Evolutionary conservation across 2,797 vertebrate genomes (phyloP).

Genomic region (Champsocephalus gunnari): DNA sequence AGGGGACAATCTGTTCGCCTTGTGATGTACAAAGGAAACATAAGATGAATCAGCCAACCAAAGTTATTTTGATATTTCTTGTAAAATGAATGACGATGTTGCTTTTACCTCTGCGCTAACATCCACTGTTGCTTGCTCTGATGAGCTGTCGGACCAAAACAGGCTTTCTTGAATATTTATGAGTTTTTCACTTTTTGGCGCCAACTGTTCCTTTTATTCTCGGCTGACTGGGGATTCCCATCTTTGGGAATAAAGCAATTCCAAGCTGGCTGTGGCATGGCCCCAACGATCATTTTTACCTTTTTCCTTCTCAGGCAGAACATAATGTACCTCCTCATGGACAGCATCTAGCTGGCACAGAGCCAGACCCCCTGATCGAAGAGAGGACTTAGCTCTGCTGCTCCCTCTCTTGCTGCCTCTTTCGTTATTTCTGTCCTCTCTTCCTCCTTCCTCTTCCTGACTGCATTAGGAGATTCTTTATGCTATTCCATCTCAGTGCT

Average conservation of each 20-base stretch:
- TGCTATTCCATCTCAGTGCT: conserved; percentile 43
- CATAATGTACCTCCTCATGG: conserved; percentile 84
- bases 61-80: conserved; percentile 31
- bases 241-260: conserved; percentile 83
- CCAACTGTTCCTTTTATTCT: conserved; percentile 84
- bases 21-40: conserved; percentile 43
- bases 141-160: conserved; percentile 54
- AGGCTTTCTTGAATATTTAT: conserved; percentile 83
- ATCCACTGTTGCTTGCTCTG: conserved; percentile 47
- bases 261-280: conserved; percentile 76
- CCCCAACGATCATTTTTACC: conserved; percentile 75
- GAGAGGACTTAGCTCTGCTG: conserved; percentile 65
- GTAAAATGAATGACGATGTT: conserved; percentile 36
- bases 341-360: conserved; percentile 76
- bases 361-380: conserved; percentile 78
- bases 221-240: conserved; percentile 82
- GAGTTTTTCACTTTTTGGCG: conserved; percentile 72
- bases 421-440: conserved; percentile 29
- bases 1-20: conserved; percentile 28
- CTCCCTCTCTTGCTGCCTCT: conserved; percentile 51
- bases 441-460: conserved; percentile 39
- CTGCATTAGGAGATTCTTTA: conserved; percentile 30
- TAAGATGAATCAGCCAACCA: conserved; percentile 15
- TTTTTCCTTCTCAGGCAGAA: conserved; percentile 82
- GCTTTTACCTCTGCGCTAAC: conserved; percentile 25